Conservation (phyloP, 30 jellyfish, hydroid and myxozoan species). For the Aurelia sp. region DNA sequence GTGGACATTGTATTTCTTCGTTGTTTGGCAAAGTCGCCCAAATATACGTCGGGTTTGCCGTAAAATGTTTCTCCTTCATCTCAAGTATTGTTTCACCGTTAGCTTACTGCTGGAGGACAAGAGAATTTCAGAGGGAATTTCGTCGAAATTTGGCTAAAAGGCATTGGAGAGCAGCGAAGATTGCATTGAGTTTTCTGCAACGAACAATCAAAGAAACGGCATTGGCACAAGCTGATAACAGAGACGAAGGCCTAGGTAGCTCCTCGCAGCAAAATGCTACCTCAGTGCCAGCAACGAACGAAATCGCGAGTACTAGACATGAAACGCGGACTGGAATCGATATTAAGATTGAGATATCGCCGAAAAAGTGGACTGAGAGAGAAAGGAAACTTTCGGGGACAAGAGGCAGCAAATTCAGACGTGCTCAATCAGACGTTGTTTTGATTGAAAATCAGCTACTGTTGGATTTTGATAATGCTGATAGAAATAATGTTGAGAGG, state of each 20-base stretch:
- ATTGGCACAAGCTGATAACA: not conserved
- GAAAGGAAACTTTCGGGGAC: no score
- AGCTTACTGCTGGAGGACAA: conserved; percentile 78
- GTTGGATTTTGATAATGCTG: no score
- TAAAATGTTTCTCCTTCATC: conserved; percentile 52
- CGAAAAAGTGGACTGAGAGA: no score
- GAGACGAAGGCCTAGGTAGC: not conserved
- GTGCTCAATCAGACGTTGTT: no score
- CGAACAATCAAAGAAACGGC: conserved; percentile 15
- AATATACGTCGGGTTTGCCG: conserved; percentile 35
- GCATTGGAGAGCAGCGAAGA: conserved; percentile 76
- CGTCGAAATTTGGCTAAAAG: conserved; percentile 40
- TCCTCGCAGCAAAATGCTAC: no score
- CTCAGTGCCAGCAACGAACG: no score
- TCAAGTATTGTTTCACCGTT: conserved; percentile 74
- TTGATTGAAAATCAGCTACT: no score
- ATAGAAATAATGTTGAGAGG: no score
- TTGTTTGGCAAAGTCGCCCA: conserved; percentile 9
- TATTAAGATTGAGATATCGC: no score
- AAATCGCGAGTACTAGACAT: no score
- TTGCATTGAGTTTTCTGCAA: conserved; percentile 49
- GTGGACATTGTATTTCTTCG: conserved; percentile 38
- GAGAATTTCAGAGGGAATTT: conserved; percentile 72
- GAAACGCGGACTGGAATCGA: no score
- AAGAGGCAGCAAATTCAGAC: no score